Base-by-base conservation (phyloP, 2,888 invertebrate species). In the Nemoura dubitans region DNA sequence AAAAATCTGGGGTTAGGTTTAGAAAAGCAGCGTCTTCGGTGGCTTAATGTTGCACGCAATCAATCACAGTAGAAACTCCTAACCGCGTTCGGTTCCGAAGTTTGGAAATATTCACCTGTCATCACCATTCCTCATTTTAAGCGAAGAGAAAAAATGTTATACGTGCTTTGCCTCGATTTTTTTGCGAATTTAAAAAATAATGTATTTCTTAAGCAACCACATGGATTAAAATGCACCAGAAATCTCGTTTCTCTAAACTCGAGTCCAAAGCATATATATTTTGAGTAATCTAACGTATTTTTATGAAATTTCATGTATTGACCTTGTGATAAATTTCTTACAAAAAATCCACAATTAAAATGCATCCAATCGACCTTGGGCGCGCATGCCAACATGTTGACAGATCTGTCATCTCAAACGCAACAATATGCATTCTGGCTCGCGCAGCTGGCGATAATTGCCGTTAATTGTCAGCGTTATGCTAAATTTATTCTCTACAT, bases 1-100 rank as follows among this genome's bases (percentile, higher is more conserved):
- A 78, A 78, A 78, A 78, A 78, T 59, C 59, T 59, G 59, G 59
- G 59, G 3, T 59, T 26, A 81, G 81, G n/a, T 27, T 80, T 25
- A 16, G 28, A 80, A n/a, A 80, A 80, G 26, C 29, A 10, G 30
- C 28, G 81, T 81, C 30, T 81, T 28, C 30, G n/a, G 78, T 78
- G 10, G 29, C 29, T 29, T 81, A 81, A 81, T 81, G 81, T 81
- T 3, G 30, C 14, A 29, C 3, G 29, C 30, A 81, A 81, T 81
- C 81, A 81, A 81, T 81, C 81, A 81, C 30, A 27, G 78, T 14
- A 27, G 10, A 59, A 59, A 59, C 59, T 21, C 59, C 59, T 59
- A 59, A 2, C 1, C 14, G 21, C 1, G 59, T 59, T 59, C 59
- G 59, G 59, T 59, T 59, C 21, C 2, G 59, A 59, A 59, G 59